phyloP scores from a whole-genome alignment of 2,888 invertebrate genomes.

The Spicauda simplicius region DNA sequence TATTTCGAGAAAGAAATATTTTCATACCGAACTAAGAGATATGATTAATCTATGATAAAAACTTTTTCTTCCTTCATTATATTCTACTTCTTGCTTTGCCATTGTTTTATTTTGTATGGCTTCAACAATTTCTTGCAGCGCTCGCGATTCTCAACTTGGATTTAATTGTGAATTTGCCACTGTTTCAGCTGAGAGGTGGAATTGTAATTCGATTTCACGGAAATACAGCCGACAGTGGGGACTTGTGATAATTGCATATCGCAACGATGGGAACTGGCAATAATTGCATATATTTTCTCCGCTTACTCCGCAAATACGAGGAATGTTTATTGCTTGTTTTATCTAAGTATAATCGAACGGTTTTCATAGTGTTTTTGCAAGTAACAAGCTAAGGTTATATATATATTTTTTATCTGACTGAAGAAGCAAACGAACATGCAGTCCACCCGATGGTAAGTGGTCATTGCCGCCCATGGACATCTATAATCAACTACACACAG shows the following conservation, averaged over 20 bases:
- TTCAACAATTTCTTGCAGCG: background rate
- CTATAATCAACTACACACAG: no score
- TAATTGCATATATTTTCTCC: constrained; percentile 30
- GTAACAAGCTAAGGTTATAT: background rate
- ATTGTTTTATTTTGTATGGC: background rate
- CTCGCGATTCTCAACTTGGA: constrained; percentile 43
- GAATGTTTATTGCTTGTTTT: background rate
- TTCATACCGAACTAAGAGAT: no score
- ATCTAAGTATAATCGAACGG: background rate
- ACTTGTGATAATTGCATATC: constrained; percentile 25
- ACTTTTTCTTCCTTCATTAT: background rate
- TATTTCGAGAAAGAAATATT: no score
- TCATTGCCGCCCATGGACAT: no score
- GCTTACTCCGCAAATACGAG: constrained; percentile 21
- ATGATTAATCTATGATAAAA: no score
- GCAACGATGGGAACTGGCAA: constrained; percentile 6
- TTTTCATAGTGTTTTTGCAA: background rate
- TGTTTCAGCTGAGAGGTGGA: constrained; percentile 49
- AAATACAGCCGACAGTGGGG: constrained; percentile 40
- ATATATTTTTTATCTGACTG: no score
- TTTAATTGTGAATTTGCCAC: constrained; percentile 54
- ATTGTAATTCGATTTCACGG: constrained; percentile 50
- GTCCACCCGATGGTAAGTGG: no score
- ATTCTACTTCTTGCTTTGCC: background rate
- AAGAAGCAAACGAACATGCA: no score